Conservation (phyloP, 2,888 invertebrate genomes). For the Lasioglossum vierecki region DNA sequence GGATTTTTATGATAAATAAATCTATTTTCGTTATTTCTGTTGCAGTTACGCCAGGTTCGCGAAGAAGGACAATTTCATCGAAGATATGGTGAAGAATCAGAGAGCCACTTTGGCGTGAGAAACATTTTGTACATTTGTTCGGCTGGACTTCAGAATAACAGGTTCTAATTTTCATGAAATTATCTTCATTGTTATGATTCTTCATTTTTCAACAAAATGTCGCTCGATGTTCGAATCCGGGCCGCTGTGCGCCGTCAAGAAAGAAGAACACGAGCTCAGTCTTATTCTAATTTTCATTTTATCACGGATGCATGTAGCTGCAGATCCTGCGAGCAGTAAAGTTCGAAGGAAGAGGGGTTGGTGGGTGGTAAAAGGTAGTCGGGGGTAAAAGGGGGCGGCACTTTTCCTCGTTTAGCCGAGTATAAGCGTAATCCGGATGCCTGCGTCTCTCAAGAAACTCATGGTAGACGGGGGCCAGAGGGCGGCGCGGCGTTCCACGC, state of each 20-base stretch:
- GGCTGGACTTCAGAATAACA: no score
- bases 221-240: no score
- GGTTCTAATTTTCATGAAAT: no score
- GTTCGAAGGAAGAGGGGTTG: slow-evolving; percentile 10
- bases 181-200: no score
- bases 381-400: slow-evolving; percentile 23
- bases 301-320: slow-evolving; percentile 16
- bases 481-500: slow-evolving; percentile 27
- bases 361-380: not conserved
- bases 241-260: not conserved
- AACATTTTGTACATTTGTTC: no score
- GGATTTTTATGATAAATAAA: not conserved
- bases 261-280: not conserved
- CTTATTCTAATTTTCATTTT: slow-evolving; percentile 40
- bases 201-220: no score
- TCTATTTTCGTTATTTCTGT: slow-evolving; percentile 22
- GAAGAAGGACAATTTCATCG: slow-evolving; percentile 85
- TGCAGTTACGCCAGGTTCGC: slow-evolving; percentile 87
- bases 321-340: slow-evolving; percentile 10
- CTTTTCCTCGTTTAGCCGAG: slow-evolving; percentile 66
- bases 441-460: slow-evolving; percentile 69
- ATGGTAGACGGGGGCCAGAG: slow-evolving; percentile 11
- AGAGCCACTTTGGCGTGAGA: slow-evolving; percentile 85
- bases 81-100: slow-evolving; percentile 85
- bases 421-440: slow-evolving; percentile 76